Percentiles rank a stretch among this genome's conserved stretches.
Conservation (phyloP, 2,113 vertebrate genomes). For the Perca flavescens region DNA sequence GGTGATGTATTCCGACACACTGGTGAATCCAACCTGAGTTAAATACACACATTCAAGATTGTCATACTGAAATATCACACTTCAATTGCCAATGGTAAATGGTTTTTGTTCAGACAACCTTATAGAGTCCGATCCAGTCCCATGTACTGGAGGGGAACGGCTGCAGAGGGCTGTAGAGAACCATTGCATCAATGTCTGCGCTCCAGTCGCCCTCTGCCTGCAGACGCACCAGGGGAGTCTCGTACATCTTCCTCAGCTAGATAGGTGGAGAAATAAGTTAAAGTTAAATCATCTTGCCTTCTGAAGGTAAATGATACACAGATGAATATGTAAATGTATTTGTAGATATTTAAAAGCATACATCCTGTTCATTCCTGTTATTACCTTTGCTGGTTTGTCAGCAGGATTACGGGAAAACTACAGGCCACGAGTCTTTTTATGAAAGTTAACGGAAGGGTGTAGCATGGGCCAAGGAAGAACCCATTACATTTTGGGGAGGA, state of each 20-base stretch:
- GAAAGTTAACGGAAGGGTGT: too few species aligned
- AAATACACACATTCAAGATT: constrained; percentile 1
- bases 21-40: constrained; percentile 89
- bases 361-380: too few species aligned
- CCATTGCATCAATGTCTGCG: constrained; percentile 84
- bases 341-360: too few species aligned
- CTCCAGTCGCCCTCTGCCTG: constrained; percentile 89
- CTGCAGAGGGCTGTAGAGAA: constrained; percentile 85
- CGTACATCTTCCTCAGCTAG: constrained; percentile 88
- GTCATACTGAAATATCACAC: background rate
- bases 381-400: too few species aligned
- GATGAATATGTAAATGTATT: background rate
- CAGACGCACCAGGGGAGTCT: constrained; percentile 85
- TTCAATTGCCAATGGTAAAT: background rate
- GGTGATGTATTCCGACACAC: constrained; percentile 90
- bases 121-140: constrained; percentile 98
- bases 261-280: background rate
- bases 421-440: too few species aligned
- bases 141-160: constrained; percentile 90
- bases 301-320: background rate
- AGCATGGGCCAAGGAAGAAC: too few species aligned
- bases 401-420: too few species aligned
- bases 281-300: background rate
- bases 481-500: too few species aligned
- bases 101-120: constrained; percentile 77